A percentile compares a stretch with the other conserved stretches of the same genome.
These are phyloP conservation scores for Apamea crenata DNA, from an alignment of 2,888 invertebrate species.

Conservation along the genomic window DNA sequence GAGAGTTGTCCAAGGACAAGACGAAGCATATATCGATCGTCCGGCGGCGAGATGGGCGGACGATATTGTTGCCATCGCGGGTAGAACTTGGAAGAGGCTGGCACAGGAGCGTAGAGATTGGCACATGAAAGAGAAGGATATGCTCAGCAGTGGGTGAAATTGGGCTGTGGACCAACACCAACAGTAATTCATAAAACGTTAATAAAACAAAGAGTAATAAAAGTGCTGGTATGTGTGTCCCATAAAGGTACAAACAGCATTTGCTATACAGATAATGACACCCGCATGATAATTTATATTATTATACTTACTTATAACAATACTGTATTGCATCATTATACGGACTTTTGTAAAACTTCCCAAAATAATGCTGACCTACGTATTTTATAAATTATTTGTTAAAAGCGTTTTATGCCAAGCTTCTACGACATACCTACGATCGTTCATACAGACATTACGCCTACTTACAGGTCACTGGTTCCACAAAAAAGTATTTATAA, in stretches of 20 bases:
- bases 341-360: neutral
- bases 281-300: neutral
- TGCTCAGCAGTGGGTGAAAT: too few species aligned
- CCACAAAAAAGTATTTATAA: neutral
- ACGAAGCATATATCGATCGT: too few species aligned
- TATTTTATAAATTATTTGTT: neutral
- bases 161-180: too few species aligned
- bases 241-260: neutral
- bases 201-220: neutral
- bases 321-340: neutral
- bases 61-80: neutral
- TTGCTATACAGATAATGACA: neutral
- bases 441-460: neutral
- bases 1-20: too few species aligned
- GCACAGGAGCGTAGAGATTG: too few species aligned
- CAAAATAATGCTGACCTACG: neutral
- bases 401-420: neutral
- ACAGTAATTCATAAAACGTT: neutral
- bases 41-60: neutral
- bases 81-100: too few species aligned
- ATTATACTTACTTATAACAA: neutral
- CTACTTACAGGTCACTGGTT: accelerated
- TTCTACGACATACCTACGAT: neutral
- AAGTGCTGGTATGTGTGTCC: neutral
- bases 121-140: too few species aligned